These are phyloP conservation scores for Scolopax mira DNA, from an alignment of 2,113 vertebrate species.

Conservation along the genomic window DNA sequence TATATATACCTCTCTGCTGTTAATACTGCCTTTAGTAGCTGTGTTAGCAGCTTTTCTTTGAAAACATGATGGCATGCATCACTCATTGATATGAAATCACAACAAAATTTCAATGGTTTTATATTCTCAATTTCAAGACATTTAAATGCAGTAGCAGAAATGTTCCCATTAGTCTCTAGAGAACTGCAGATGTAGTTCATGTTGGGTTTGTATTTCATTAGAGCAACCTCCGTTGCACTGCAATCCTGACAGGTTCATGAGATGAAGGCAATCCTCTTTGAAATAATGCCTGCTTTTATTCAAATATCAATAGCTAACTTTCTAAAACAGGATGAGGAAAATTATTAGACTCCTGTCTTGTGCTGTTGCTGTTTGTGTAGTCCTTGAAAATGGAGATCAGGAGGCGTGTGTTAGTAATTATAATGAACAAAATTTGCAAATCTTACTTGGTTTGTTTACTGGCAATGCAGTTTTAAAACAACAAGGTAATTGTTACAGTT, in stretches of 20 bases:
- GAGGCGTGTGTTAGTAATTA: background rate
- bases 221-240: background rate
- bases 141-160: background rate
- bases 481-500: background rate
- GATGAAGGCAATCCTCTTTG: background rate
- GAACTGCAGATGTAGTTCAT: background rate
- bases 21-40: background rate
- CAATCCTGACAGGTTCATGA: background rate
- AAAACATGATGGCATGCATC: background rate
- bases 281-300: background rate
- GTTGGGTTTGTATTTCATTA: background rate
- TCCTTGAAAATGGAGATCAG: background rate
- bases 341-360: background rate
- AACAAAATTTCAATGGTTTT: background rate
- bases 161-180: background rate
- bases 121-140: background rate
- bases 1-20: background rate
- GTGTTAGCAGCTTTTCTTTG: background rate
- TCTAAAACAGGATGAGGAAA: background rate
- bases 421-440: background rate
- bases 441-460: background rate
- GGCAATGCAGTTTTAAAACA: background rate
- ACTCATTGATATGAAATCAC: background rate
- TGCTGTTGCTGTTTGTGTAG: background rate
- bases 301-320: background rate